Evolutionary conservation across 92 coral and sea anemone genomes (phyloP), one percentile per base, ranked within the genome.

Genomic region (Pocillopora grandis): DNA sequence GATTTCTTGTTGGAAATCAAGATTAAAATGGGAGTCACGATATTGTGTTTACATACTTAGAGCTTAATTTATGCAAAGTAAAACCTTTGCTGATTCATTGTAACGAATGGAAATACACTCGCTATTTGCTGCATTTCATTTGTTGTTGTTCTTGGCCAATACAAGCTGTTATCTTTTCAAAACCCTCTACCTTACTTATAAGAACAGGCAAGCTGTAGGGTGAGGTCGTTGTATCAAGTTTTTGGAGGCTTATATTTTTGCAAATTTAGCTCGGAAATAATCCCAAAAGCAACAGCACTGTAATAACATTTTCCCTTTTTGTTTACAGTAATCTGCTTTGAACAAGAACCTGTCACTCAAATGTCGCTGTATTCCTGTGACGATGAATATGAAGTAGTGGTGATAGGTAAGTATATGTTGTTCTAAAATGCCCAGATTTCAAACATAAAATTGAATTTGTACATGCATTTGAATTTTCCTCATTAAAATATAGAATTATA

Each of bases 381-480:
- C 48, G 90, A 87, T 10, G 90, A 82, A 19, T 87, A 70, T 36
- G 93, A 90, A 76, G 93, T 87, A 49, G 85, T 84, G 58, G 84
- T 90, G 33, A 90, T 90, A 84, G 93, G 93, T 90, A 61, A 75
- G 87, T 18, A 10, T 19, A 19, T 20, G 18, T 48, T 64, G 18
- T 76, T 15, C 42, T 12, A n/a, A 10, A n/a, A 17, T 55, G 77
- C 31, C 36, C 37, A 23, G 23, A 10, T 42, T 42, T 3, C 52
- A 42, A 42, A 42, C 52, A 42, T 42, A 7, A 0, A 42, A 42
- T 42, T 3, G 52, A 42, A 3, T 42, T 42, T 42, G 7, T 42
- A 42, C 8, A 1, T 7, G 8, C 52, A 42, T 42, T 7, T 42
- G 52, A 42, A 42, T 3, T 42, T 42, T 42, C 52, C 52, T 42